Percentiles rank a stretch among this genome's conserved stretches.
phyloP scores from a whole-genome alignment of 2,797 vertebrate species.

The Amazona ochrocephala region DNA sequence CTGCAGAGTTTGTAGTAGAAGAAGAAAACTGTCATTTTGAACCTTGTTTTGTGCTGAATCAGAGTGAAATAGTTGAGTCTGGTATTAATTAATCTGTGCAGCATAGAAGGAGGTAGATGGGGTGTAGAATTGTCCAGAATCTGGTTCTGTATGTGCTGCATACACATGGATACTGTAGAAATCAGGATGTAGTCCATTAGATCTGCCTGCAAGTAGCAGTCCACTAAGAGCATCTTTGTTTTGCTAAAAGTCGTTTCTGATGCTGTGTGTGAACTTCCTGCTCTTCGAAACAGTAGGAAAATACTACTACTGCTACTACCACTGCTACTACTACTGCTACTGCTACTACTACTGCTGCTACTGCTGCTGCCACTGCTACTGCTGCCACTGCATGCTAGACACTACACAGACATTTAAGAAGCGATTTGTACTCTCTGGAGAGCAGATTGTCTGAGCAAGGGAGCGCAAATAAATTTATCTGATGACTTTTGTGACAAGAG shows the following conservation, averaged over 20 bases:
- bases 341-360: not conserved
- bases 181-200: not conserved
- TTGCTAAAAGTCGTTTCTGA: not conserved
- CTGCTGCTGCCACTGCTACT: too few species aligned
- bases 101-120: not conserved
- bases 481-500: not conserved
- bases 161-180: rapidly evolving
- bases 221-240: not conserved
- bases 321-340: too few species aligned
- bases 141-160: not conserved
- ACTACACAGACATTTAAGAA: not conserved
- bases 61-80: not conserved
- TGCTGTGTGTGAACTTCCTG: not conserved
- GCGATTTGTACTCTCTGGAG: not conserved
- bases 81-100: not conserved
- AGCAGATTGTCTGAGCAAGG: not conserved
- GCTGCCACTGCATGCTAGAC: not conserved
- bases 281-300: not conserved
- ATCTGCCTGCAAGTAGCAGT: not conserved
- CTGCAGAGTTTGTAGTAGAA: not conserved
- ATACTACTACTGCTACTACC: rapidly evolving
- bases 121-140: not conserved
- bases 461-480: not conserved
- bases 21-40: not conserved
- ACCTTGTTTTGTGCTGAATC: not conserved